Conservation (phyloP, 2,113 vertebrate species). For the Gyps fulvus region DNA sequence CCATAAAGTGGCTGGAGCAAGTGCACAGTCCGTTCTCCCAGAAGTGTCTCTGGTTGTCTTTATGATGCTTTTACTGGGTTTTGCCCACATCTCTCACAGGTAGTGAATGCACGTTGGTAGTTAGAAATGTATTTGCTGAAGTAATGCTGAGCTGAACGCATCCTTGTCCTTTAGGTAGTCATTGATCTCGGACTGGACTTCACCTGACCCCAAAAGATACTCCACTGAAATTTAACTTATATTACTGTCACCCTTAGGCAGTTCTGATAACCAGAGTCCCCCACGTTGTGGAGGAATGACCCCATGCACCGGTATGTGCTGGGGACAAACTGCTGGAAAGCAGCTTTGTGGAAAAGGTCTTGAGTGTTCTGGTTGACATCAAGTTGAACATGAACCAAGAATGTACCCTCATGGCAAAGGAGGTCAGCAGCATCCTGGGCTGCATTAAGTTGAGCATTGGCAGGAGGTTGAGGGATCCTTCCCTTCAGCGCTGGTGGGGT, state of each 20-base stretch:
- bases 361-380: background rate
- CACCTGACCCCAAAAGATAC: background rate
- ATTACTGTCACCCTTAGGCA: background rate
- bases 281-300: background rate
- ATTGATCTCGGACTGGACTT: background rate
- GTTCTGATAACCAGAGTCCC: background rate
- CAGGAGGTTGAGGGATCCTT: background rate
- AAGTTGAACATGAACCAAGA: background rate
- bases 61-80: background rate
- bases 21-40: background rate
- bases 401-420: background rate
- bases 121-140: background rate
- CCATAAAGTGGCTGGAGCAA: background rate
- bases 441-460: background rate
- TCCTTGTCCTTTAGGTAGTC: background rate
- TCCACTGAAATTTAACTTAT: background rate
- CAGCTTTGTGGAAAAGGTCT: background rate
- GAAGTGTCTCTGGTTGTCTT: background rate
- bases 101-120: rapidly evolving
- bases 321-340: background rate
- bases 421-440: background rate
- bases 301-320: rapidly evolving
- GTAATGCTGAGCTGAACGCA: background rate
- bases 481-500: background rate
- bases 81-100: background rate